Conservation (phyloP, 2,888 invertebrate species). For the Amiota mariae region DNA sequence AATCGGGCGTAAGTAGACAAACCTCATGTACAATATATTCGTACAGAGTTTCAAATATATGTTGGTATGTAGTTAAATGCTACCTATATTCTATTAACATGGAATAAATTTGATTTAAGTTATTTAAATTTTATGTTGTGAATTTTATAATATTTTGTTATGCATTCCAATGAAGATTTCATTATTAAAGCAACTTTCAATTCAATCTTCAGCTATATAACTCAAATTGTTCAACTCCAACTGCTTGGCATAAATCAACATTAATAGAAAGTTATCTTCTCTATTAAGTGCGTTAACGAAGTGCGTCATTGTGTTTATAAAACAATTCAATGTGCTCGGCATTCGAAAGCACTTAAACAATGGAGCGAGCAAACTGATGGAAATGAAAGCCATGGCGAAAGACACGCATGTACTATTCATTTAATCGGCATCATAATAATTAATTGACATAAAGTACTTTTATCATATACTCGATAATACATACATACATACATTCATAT, state of each 20-base stretch:
- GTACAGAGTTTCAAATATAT: too few relatives aligned
- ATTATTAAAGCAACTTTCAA: too few relatives aligned
- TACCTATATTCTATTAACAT: too few relatives aligned
- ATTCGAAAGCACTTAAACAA: background rate
- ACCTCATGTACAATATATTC: too few relatives aligned
- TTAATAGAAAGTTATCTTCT: slow-evolving; percentile 51
- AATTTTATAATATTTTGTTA: too few relatives aligned
- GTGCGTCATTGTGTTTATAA: slow-evolving; percentile 47
- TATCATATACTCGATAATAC: background rate
- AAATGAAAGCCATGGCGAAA: too few relatives aligned
- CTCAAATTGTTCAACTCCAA: slow-evolving; percentile 10
- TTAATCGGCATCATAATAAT: slow-evolving; percentile 12
- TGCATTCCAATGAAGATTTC: too few relatives aligned
- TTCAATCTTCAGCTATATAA: background rate
- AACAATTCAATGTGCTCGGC: slow-evolving; percentile 15
- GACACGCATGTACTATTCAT: slow-evolving; percentile 6
- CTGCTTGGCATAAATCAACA: slow-evolving; percentile 59
- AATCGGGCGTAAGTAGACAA: too few relatives aligned
- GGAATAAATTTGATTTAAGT: too few relatives aligned
- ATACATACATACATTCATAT: too few relatives aligned
- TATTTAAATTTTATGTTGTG: too few relatives aligned
- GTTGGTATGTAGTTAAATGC: too few relatives aligned
- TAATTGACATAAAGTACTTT: background rate
- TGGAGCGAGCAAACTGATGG: background rate
- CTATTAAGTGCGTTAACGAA: slow-evolving; percentile 49